phyloP scores from a whole-genome alignment of 2,113 vertebrate genomes.

The Sialia sialis region DNA sequence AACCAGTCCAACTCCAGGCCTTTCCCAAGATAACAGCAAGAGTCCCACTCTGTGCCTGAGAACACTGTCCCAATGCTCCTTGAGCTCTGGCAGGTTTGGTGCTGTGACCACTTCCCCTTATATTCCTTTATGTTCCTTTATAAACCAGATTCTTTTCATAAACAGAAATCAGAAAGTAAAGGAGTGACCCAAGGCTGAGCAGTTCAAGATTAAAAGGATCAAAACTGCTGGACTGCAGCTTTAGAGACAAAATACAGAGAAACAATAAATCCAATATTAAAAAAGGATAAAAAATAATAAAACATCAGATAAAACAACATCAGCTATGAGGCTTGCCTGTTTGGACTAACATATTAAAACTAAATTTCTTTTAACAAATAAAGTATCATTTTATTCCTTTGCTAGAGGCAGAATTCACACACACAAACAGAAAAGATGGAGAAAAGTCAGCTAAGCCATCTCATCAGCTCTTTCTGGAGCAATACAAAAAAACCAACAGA shows the following conservation, averaged over 20 bases:
- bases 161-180: not conserved
- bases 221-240: not conserved
- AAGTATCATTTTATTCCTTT: not conserved
- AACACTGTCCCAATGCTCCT: not conserved
- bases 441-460: not conserved
- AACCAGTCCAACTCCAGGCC: not conserved
- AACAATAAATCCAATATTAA: not conserved
- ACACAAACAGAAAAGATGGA: not conserved
- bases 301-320: not conserved
- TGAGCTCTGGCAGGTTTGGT: not conserved
- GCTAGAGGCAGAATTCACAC: not conserved
- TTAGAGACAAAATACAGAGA: not conserved
- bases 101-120: not conserved
- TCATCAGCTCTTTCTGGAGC: not conserved
- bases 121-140: not conserved
- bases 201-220: too few relatives aligned
- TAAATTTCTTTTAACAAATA: not conserved
- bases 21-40: not conserved
- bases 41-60: not conserved
- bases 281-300: not conserved
- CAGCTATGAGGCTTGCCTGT: not conserved
- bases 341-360: not conserved
- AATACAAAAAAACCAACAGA: not conserved
- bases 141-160: not conserved
- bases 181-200: not conserved